Evolutionary conservation across 92 coral and sea anemone genomes (phyloP).

Genomic region (Galaxea fascicularis): DNA sequence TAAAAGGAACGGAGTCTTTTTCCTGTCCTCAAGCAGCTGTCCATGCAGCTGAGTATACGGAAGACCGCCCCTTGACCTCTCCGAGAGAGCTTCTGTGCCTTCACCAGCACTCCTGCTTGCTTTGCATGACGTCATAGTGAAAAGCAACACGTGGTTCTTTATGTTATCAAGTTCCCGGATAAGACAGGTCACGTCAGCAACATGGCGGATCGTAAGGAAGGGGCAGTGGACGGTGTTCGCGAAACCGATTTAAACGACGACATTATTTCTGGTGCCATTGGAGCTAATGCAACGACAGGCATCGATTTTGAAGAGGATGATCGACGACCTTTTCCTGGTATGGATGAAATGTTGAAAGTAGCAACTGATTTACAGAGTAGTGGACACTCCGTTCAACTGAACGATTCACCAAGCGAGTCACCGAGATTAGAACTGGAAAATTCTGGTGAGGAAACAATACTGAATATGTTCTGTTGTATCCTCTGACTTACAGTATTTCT

Average conservation of each 20-base stretch:
- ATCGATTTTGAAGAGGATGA: conserved; percentile 86
- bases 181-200: conserved; percentile 75
- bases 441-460: conserved; percentile 37
- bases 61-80: too few relatives aligned
- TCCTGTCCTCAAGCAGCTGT: too few relatives aligned
- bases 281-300: conserved; percentile 85
- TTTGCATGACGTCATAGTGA: not conserved
- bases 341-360: conserved; percentile 99
- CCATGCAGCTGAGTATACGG: too few relatives aligned
- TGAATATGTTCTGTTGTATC: not conserved
- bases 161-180: conserved; percentile 69
- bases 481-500: not conserved
- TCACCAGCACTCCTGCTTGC: too few relatives aligned
- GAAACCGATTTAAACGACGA: conserved; percentile 99
- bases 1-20: too few relatives aligned
- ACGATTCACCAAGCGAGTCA: conserved; percentile 57
- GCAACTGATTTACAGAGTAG: conserved; percentile 96
- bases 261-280: conserved; percentile 89
- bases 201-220: conserved; percentile 41
- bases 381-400: conserved; percentile 77
- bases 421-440: conserved; percentile 86
- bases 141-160: conserved; percentile 11
- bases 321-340: conserved; percentile 83
- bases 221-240: conserved; percentile 61
- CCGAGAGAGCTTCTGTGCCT: too few relatives aligned